These are phyloP conservation scores for Prionace glauca DNA, from an alignment of 2,797 vertebrate genomes.

Conservation along the genomic window DNA sequence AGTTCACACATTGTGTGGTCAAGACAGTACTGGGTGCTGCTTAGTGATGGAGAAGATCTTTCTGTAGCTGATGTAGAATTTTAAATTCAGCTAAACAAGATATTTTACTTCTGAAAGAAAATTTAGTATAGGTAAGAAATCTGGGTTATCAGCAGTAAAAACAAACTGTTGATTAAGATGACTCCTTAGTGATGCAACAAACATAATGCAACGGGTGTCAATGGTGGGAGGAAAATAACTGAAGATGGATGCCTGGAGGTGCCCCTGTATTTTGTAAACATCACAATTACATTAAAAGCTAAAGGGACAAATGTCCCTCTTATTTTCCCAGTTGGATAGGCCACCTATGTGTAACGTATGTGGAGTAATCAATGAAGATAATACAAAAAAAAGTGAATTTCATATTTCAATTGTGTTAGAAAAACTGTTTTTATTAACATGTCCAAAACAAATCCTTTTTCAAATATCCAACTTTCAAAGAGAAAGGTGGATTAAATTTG, in stretches of 20 bases:
- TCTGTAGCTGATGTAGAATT: neutral
- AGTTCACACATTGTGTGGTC: neutral
- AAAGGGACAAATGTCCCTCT: slow-evolving; percentile 13
- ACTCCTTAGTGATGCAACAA: slow-evolving; percentile 24
- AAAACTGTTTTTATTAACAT: slow-evolving; percentile 20
- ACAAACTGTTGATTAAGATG: slow-evolving; percentile 11
- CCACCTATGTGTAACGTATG: slow-evolving; percentile 35
- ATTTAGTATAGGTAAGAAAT: neutral
- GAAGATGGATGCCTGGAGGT: slow-evolving; percentile 34
- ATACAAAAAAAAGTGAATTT: slow-evolving; percentile 30
- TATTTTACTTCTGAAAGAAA: slow-evolving; percentile 2
- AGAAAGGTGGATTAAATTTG: slow-evolving; percentile 4
- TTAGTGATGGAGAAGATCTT: neutral
- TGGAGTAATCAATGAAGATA: slow-evolving; percentile 23
- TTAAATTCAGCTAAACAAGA: neutral
- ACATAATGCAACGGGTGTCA: slow-evolving; percentile 9
- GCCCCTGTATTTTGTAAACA: slow-evolving; percentile 16
- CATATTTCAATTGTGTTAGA: slow-evolving; percentile 13
- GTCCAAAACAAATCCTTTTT: neutral
- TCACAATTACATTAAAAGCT: slow-evolving; percentile 1
- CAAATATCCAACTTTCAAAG: slow-evolving; percentile 22
- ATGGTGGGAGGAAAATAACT: slow-evolving; percentile 32
- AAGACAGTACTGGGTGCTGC: neutral
- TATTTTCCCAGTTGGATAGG: slow-evolving; percentile 37
- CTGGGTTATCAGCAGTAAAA: neutral